Conservation (phyloP, 2,797 vertebrate species). For the Hypotaenidia okinawae region DNA sequence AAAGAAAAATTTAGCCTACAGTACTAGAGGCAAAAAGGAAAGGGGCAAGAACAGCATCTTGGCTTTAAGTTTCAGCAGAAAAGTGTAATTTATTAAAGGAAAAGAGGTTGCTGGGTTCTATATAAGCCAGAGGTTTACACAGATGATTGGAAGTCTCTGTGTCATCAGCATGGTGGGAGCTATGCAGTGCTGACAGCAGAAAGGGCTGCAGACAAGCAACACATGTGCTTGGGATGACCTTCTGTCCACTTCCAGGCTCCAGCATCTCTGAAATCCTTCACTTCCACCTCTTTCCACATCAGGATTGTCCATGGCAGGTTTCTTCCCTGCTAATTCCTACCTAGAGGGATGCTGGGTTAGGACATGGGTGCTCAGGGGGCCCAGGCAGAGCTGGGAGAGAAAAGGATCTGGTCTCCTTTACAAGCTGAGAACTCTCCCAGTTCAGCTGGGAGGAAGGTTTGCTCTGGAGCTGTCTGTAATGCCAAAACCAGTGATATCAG, state of each 20-base stretch:
- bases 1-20: not conserved
- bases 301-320: not conserved
- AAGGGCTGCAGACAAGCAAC: not conserved
- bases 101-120: not conserved
- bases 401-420: fast-evolving
- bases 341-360: not conserved
- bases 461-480: not conserved
- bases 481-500: not conserved
- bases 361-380: not conserved
- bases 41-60: not conserved
- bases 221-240: not conserved
- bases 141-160: not conserved
- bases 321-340: not conserved
- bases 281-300: not conserved
- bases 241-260: not conserved
- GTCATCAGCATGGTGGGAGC: not conserved
- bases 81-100: not conserved
- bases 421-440: not conserved
- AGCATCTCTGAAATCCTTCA: not conserved
- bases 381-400: not conserved
- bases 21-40: not conserved
- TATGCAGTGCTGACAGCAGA: not conserved
- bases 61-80: not conserved
- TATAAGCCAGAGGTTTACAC: not conserved
- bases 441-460: not conserved